Evolutionary conservation across 1,140 invertebrate species (phyloP).

Genomic region (Cyrtorhinus lividipennis): DNA sequence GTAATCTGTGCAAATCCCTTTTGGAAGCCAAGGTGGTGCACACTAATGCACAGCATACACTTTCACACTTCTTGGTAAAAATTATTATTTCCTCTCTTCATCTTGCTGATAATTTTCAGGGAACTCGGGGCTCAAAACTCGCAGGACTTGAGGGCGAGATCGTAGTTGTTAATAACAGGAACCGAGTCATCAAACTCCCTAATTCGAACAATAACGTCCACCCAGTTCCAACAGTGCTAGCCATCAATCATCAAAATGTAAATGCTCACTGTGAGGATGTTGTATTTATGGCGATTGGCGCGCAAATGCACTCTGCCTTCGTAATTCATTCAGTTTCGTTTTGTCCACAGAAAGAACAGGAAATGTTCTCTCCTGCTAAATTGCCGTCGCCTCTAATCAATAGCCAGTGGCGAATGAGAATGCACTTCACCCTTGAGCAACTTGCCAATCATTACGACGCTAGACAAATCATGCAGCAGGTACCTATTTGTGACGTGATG

Average conservation of each 20-base stretch:
- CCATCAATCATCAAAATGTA: conserved; percentile 12
- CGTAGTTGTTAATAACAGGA: conserved; percentile 17
- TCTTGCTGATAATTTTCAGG: too few species aligned
- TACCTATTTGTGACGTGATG: too few species aligned
- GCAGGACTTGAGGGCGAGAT: conserved; percentile 16
- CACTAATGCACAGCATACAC: too few species aligned
- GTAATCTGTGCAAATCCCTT: too few species aligned
- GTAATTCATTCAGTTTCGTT: too few species aligned
- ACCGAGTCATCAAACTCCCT: conserved; percentile 16
- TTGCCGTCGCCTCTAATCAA: background rate
- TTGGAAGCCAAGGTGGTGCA: too few species aligned
- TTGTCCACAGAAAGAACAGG: background rate
- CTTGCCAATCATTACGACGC: conserved; percentile 1
- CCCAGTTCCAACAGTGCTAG: conserved; percentile 13
- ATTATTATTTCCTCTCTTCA: too few species aligned
- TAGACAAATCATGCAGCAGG: background rate
- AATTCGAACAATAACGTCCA: conserved; percentile 6
- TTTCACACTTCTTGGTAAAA: too few species aligned
- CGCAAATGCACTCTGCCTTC: too few species aligned
- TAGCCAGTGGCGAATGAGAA: conserved; percentile 11
- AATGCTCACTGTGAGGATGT: background rate
- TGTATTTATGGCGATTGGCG: background rate
- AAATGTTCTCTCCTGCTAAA: background rate
- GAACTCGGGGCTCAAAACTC: conserved; percentile 2
- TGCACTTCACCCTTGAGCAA: conserved; percentile 15